Conservation (phyloP, 2,888 invertebrate species). For the Atethmia centrago region DNA sequence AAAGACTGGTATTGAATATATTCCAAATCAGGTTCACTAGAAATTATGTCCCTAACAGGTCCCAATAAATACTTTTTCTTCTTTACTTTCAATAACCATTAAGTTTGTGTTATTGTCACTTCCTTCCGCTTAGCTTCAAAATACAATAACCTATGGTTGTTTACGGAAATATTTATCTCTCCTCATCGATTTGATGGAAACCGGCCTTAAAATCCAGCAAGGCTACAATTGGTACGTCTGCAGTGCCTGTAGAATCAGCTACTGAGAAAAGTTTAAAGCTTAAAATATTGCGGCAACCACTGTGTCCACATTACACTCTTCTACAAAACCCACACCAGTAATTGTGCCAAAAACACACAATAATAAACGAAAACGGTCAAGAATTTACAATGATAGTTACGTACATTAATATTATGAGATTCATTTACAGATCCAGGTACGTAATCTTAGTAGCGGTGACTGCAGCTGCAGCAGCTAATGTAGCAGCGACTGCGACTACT, state of each 20-base stretch:
- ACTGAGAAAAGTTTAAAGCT: not conserved
- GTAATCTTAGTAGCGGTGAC: slow-evolving; percentile 96
- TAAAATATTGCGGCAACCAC: not conserved
- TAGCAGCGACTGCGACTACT: slow-evolving; percentile 96
- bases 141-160: not conserved
- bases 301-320: not conserved
- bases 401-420: not conserved
- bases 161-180: not conserved
- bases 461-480: slow-evolving; percentile 96
- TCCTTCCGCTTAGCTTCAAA: not conserved
- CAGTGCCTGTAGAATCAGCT: not conserved
- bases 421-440: slow-evolving; percentile 94
- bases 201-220: not conserved
- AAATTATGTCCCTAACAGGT: not conserved
- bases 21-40: too few species aligned
- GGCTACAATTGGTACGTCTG: not conserved
- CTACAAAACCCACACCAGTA: not conserved
- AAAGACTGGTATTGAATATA: too few species aligned
- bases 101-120: not conserved
- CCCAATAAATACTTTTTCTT: not conserved
- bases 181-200: not conserved
- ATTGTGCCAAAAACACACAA: slow-evolving; percentile 8
- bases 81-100: not conserved
- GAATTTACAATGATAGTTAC: slow-evolving; percentile 1
- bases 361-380: not conserved